Base-by-base conservation (phyloP, 2,888 invertebrate genomes). In the Allacma fusca region DNA sequence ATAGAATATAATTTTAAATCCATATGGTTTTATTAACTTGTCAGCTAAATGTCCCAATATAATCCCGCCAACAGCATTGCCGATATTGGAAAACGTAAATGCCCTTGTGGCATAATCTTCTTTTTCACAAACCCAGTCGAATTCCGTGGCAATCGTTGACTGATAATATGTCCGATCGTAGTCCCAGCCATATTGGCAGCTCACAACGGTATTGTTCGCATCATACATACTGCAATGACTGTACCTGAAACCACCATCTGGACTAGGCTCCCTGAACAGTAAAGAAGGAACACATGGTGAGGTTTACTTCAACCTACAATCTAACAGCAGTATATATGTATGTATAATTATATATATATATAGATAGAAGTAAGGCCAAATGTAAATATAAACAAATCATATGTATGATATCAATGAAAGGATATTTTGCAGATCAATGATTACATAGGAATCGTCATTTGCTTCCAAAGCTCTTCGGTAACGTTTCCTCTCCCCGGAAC, bases 41-140 rank as follows among this genome's bases (percentile, higher is more conserved):
- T 90, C 90, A 76, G 89, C 89, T 82, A 90, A 85, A 85, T 89
- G 88, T 79, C 89, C 89, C 84, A 90, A 88, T 80, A 89, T 84
- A 84, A 89, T 87, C 62, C 89, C 88, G 70, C 90, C 90, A 73
- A 89, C 81, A 78, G 89, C 88, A 85, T 90, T 89, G 57, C 89
- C 88, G 75, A 89, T 86, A 83, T 88, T 88, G 79, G 87, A 86
- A 81, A 88, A 86, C 67, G 88, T 88, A 83, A 90, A 88, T 59
- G 88, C 87, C 85, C 89, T 89, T 77, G 90, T 88, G 78, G 88
- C 88, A 81, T 88, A 87, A 81, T 89, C 85, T 81, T 67, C 29
- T 83, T 88, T 87, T 57, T 88, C 87, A 84, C 90, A 90, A 23
- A 90, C 89, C 90, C 90, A 90, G 85, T 89, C 84, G 85, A 89